Conservation (phyloP, 2,113 vertebrate genomes). For the Pelmatolapia mariae region DNA sequence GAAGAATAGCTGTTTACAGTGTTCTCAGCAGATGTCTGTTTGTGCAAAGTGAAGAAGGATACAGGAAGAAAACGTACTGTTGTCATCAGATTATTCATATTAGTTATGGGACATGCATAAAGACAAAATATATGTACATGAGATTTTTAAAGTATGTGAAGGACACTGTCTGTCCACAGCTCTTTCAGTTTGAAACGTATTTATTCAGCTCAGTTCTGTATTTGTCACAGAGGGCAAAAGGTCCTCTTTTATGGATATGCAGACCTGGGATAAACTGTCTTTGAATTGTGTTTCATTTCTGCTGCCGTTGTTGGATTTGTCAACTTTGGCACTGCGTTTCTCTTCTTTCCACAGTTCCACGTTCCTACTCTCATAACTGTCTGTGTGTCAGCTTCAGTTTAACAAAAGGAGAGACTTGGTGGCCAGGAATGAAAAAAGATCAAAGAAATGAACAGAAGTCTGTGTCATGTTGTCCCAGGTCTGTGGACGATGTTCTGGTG, state of each 20-base stretch:
- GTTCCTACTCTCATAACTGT: background rate
- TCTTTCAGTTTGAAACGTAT: slow-evolving; percentile 1
- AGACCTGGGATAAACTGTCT: slow-evolving; percentile 12
- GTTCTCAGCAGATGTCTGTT: slow-evolving; percentile 58
- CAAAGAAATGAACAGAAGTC: background rate
- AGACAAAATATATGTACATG: slow-evolving; percentile 29
- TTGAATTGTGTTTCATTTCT: background rate
- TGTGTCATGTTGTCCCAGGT: background rate
- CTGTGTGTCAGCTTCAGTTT: background rate
- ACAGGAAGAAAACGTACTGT: slow-evolving; percentile 26
- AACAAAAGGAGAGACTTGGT: background rate
- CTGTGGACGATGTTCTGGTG: background rate
- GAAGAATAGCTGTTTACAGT: slow-evolving; percentile 36
- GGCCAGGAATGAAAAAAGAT: background rate
- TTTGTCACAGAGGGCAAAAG: slow-evolving; percentile 14
- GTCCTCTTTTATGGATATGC: slow-evolving; percentile 37
- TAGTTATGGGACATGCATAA: slow-evolving; percentile 2
- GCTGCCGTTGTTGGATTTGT: background rate
- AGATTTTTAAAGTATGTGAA: background rate
- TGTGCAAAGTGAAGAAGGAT: slow-evolving; percentile 11
- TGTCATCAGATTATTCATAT: slow-evolving; percentile 11
- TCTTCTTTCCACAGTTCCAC: background rate
- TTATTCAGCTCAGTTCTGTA: slow-evolving; percentile 14
- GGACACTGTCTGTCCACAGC: background rate
- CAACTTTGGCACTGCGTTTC: background rate